Base-by-base conservation (phyloP, 2,888 invertebrate genomes). In the Trissolcus brochymenae region DNA sequence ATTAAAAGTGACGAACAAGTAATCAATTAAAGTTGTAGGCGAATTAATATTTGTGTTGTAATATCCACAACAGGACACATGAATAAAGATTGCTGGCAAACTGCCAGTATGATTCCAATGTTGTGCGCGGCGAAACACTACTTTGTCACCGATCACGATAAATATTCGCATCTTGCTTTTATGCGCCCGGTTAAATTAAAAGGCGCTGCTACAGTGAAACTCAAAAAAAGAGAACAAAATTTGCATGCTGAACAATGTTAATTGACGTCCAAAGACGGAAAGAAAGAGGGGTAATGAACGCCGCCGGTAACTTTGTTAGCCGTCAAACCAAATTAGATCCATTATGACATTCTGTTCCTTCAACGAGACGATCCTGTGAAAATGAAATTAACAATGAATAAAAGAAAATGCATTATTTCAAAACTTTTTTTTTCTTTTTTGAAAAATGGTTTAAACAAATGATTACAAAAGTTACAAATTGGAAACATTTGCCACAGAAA, bases 81-180 rank as follows among this genome's bases (percentile, higher is more conserved):
- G 67, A 68, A 78, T 78, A 76, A 77, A 64, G 59, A 65, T 78
- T 81, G 80, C 79, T 85, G 85, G 85, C 85, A 74, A 72, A 66
- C 72, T 74, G 83, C 85, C 85, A 84, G 61, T 67, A 41, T 76
- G 81, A 81, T 83, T 82, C 35, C 83, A 83, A 81, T 81, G 80
- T 76, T 79, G 70, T 79, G 79, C 67, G 74, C 78, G 70, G 78
- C 66, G 76, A 80, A 74, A 76, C 75, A 59, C 67, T 75, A 65
- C 75, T 75, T 75, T 68, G 68, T 75, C 74, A 75, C 57, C 41
- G 64, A 57, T 51, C 25, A 59, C 56, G 25, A 75, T 75, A 75
- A 75, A 75, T 75, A 64, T 59, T 64, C 68, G 57, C 75, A 16
- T 54, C 54, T 64, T 59, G 29, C 55, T 46, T 68, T 64, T 49